Evolutionary conservation across 2,113 vertebrate genomes (phyloP), one percentile per base, ranked within the genome.

Genomic region (Theropithecus gelada): DNA sequence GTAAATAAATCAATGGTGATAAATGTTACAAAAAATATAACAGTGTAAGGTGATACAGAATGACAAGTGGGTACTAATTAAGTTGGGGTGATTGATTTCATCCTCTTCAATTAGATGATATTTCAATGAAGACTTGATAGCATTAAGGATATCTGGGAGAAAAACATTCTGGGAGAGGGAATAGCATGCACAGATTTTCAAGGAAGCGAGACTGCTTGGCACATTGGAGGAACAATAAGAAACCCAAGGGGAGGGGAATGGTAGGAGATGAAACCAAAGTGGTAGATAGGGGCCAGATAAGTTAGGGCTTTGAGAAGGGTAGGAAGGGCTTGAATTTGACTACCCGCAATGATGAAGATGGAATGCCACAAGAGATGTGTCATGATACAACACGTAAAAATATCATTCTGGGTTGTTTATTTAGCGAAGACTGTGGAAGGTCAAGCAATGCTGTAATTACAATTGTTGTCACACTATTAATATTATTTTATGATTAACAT

Each of bases 231-330:
- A 89, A n/a, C 18, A 80, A 25, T 64, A 68, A 59, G 38, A 93
- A 86, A 38, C 2, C 4, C 5, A n/a, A 79, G 8, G 11, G 16
- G 8, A 45, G 3, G 25, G 8, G 2, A 38, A 6, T 5, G 6
- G 43, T 13, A 78, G 12, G 8, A 57, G 25, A 6, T 66, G 35
- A 89, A 80, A 80, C 43, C 64, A 38, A 25, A 20, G 6, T 22
- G 13, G 3, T 9, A 40, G 13, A 2, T 23, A 84, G 43, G 12
- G 40, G 30, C 23, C 17, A 50, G 0, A 25, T 35, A 20, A 30
- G 2, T 0, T 17, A 38, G 18, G 14, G 6, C 52, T 73, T 68
- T 35, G 3, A 59, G 48, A 50, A 5, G 75, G 64, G 59, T 59
- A n/a, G 40, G 11, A 61, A 85, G 48, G n/a, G 38, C 2, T 30